phyloP scores from a whole-genome alignment of 35 echinoderm and acorn worm genomes.

The Lytechinus variegatus region DNA sequence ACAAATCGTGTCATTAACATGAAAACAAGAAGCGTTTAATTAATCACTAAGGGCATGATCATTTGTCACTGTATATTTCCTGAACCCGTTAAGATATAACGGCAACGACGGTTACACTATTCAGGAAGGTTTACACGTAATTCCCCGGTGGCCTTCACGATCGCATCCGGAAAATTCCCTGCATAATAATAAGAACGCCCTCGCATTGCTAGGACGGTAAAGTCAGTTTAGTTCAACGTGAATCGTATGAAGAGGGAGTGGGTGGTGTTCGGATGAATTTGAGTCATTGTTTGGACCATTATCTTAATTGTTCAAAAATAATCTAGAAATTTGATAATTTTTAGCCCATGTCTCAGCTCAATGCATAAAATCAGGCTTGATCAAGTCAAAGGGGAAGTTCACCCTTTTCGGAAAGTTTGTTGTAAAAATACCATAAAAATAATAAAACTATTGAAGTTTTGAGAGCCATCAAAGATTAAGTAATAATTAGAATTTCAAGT shows the following conservation, averaged over 20 bases:
- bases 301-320: neutral
- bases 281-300: neutral
- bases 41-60: neutral
- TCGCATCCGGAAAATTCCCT: neutral
- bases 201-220: neutral
- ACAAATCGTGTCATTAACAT: neutral
- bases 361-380: too few species aligned
- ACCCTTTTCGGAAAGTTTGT: too few species aligned
- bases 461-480: too few species aligned
- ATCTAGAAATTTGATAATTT: neutral
- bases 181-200: neutral
- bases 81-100: neutral
- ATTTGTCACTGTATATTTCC: neutral
- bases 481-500: too few species aligned
- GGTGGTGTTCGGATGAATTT: neutral
- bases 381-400: too few species aligned
- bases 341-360: too few species aligned
- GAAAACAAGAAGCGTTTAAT: constrained; percentile 13
- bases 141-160: neutral
- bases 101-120: neutral
- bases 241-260: neutral
- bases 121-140: neutral
- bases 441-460: too few species aligned
- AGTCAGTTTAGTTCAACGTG: neutral
- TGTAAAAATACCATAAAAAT: too few species aligned